Conservation (phyloP, 2,113 vertebrate species). For the Hoplias malabaricus region DNA sequence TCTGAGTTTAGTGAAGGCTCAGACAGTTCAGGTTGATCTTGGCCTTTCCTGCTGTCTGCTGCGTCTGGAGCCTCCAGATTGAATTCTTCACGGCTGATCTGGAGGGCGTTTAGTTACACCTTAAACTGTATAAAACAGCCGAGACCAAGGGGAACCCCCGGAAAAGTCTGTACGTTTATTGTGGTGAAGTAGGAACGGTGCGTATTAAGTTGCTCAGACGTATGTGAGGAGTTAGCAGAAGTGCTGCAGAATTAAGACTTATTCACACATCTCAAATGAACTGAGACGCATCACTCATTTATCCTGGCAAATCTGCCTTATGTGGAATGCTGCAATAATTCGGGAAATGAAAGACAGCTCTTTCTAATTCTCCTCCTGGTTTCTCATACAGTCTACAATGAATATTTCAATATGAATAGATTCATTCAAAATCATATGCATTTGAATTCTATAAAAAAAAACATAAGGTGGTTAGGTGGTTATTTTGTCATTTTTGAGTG, state of each 20-base stretch:
- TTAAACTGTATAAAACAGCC: slow-evolving; percentile 25
- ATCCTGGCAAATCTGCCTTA: not conserved
- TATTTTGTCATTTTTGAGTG: no score
- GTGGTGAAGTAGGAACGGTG: not conserved
- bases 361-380: not conserved
- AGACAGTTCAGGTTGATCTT: slow-evolving; percentile 56
- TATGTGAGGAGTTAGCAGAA: slow-evolving; percentile 12
- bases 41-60: slow-evolving; percentile 39
- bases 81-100: slow-evolving; percentile 50
- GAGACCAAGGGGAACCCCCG: not conserved
- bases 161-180: not conserved
- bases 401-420: no score
- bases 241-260: slow-evolving; percentile 11
- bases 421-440: no score
- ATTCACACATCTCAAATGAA: slow-evolving; percentile 22
- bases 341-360: no score
- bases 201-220: slow-evolving; percentile 5
- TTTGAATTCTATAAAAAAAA: no score
- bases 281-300: not conserved
- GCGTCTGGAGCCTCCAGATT: slow-evolving; percentile 40
- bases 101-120: slow-evolving; percentile 22
- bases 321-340: not conserved
- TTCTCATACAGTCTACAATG: no score
- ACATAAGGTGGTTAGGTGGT: no score
- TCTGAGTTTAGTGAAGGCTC: slow-evolving; percentile 33